phyloP scores from a whole-genome alignment of 2,797 vertebrate species.

The Manis crassicaudata region DNA sequence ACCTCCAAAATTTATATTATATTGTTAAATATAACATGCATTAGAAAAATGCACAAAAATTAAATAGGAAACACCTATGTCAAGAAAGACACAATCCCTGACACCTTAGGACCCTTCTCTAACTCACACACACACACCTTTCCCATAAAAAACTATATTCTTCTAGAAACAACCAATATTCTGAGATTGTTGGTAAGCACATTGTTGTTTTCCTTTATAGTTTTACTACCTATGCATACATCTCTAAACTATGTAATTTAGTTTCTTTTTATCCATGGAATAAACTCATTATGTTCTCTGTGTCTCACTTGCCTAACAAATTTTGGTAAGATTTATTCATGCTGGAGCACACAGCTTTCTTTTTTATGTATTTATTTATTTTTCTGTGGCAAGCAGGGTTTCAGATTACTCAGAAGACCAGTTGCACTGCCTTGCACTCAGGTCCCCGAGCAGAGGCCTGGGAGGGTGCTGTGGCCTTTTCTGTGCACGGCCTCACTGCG shows the following conservation, averaged over 20 bases:
- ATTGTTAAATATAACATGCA: not conserved
- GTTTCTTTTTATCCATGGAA: not conserved
- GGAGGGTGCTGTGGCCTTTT: too few relatives aligned
- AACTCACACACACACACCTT: not conserved
- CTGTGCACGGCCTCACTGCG: too few relatives aligned
- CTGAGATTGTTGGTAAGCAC: not conserved
- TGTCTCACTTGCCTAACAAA: not conserved
- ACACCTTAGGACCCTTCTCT: not conserved
- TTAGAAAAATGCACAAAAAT: not conserved
- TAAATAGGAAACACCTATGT: not conserved
- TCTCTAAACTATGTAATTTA: not conserved
- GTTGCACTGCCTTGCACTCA: too few relatives aligned
- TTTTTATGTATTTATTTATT: too few relatives aligned
- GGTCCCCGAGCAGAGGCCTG: too few relatives aligned
- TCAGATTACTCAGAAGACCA: too few relatives aligned
- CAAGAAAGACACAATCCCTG: not conserved
- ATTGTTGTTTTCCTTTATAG: not conserved
- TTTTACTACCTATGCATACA: not conserved
- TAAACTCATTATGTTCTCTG: not conserved
- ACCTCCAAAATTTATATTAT: not conserved
- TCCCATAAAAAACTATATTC: not conserved
- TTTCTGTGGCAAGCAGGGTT: too few relatives aligned
- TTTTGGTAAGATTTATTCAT: not conserved
- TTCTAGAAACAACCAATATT: slow-evolving; percentile 14
- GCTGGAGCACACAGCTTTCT: not conserved